phyloP scores from a whole-genome alignment of 2,888 invertebrate species.

The Timema podura region DNA sequence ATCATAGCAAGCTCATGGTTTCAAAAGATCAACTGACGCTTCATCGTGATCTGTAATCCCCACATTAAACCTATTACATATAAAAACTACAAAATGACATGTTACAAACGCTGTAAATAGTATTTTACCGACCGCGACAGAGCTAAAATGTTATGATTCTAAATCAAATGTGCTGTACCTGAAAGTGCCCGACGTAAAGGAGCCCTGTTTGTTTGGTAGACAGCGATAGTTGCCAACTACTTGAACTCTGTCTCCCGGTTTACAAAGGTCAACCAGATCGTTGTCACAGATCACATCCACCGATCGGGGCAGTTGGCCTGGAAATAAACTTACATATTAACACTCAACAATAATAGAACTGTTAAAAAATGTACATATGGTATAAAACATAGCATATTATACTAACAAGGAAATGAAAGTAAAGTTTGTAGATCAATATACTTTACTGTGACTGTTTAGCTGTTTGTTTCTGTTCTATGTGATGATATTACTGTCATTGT shows the following conservation, averaged over 20 bases:
- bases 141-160: too few relatives aligned
- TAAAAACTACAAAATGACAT: too few relatives aligned
- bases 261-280: conserved; percentile 91
- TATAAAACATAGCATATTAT: too few relatives aligned
- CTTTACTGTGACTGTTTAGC: too few relatives aligned
- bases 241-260: conserved; percentile 97
- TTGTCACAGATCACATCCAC: conserved; percentile 94
- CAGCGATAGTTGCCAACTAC: conserved; percentile 93
- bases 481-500: too few relatives aligned
- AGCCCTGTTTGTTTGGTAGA: conserved; percentile 88
- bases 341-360: too few relatives aligned
- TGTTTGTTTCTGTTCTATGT: too few relatives aligned
- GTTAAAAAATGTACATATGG: too few relatives aligned
- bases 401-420: too few relatives aligned
- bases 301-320: conserved; percentile 88
- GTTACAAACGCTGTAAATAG: not conserved
- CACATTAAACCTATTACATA: too few relatives aligned
- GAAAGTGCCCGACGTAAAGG: conserved; percentile 86
- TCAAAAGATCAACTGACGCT: conserved; percentile 32
- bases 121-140: not conserved
- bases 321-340: too few relatives aligned
- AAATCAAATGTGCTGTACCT: conserved; percentile 38
- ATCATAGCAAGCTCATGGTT: conserved; percentile 42
- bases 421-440: too few relatives aligned
- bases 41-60: not conserved